Evolutionary conservation across 1,140 invertebrate species (phyloP).

Genomic region (Neodiprion pinetum): DNA sequence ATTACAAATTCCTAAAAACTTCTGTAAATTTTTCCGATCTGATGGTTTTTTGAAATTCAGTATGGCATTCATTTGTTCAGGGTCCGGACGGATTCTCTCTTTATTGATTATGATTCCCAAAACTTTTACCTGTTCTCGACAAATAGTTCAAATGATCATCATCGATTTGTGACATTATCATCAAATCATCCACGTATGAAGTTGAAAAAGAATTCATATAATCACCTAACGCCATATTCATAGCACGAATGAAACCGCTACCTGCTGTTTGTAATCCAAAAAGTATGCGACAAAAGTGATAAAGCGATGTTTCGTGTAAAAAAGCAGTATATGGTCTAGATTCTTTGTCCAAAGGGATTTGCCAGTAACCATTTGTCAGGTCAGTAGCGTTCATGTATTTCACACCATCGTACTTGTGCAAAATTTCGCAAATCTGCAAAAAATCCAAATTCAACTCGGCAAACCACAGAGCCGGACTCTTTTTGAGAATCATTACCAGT

Average conservation of each 20-base stretch:
- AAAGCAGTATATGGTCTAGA: slow-evolving; percentile 43
- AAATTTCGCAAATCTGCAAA: slow-evolving; percentile 11
- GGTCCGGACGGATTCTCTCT: slow-evolving; percentile 23
- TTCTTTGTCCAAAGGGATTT: slow-evolving; percentile 35
- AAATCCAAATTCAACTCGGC: no score
- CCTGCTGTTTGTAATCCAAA: no score
- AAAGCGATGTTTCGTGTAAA: slow-evolving; percentile 36
- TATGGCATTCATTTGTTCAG: slow-evolving; percentile 24
- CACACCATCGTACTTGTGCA: neutral
- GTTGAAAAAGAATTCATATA: slow-evolving; percentile 6
- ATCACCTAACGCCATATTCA: slow-evolving; percentile 1
- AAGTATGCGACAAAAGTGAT: slow-evolving; percentile 9
- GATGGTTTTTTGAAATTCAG: slow-evolving; percentile 21
- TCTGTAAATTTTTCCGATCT: slow-evolving; percentile 26
- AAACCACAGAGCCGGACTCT: no score
- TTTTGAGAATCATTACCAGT: no score
- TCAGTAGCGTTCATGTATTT: slow-evolving; percentile 37
- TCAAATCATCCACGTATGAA: slow-evolving; percentile 30
- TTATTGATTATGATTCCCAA: slow-evolving; percentile 20
- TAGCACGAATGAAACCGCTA: slow-evolving; percentile 21
- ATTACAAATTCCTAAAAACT: slow-evolving; percentile 43
- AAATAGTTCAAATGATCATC: slow-evolving; percentile 32
- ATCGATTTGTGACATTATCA: slow-evolving; percentile 22
- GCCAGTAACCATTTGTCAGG: slow-evolving; percentile 45
- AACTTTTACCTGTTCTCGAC: slow-evolving; percentile 17